Evolutionary conservation across 2,797 vertebrate genomes (phyloP), one percentile per base, ranked within the genome.

Genomic region (Selene dorsalis): DNA sequence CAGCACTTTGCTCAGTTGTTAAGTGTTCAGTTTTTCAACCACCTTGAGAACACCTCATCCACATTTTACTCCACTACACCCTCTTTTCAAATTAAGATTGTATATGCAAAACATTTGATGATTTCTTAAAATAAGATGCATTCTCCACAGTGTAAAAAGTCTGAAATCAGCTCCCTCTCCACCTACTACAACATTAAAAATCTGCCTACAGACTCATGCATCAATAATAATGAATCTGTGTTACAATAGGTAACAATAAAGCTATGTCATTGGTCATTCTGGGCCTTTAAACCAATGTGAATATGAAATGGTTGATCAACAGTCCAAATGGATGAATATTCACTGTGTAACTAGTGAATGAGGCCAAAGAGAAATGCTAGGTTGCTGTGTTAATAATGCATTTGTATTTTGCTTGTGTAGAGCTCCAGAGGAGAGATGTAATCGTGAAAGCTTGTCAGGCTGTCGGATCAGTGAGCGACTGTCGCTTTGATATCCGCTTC

Each of bases 401-500:
- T 35, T 35, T 8, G 32, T 35, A 9, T 35, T 35, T 35, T 35
- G 32, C 7, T 69, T 75, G 53, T 70, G 24, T 18, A 93, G 90
- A 89, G 47, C 28, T 32, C 43, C 69, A 58, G 43, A 96, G 93
- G 90, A 91, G 91, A 76, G 93, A 95, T 80, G 93, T 95, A 81
- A 95, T 96, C 57, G 88, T 81, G 53, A 94, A 95, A 0, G 96
- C 96, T 0, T 97, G 96, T 91, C 93, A 94, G 76, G 94, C 96
- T 0, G 96, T 96, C 0, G 95, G 96, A 74, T 97, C 96, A 81
- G 90, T 96, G 61, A 97, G 95, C 43, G 93, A 94, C 87, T 94
- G 92, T 0, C 93, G 94, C n/a, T 98, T 97, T 13, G 97, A 99
- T 66, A 96, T 99, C 58, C 94, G 95, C 77, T 98, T 99, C 92